Evolutionary conservation across 2,797 vertebrate genomes (phyloP).

Genomic region (Geotrypetes seraphini): DNA sequence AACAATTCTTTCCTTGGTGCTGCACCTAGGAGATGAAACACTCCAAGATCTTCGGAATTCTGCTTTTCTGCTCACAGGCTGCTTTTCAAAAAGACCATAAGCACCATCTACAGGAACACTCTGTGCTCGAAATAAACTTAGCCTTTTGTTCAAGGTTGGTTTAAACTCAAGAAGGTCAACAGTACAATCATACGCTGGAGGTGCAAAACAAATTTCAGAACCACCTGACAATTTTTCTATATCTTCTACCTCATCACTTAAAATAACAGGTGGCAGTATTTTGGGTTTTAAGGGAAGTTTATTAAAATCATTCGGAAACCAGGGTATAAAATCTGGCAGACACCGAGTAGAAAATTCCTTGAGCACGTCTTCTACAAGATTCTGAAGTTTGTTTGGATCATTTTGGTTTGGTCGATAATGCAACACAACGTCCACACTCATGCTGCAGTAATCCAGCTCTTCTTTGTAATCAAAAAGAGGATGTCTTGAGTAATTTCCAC

Average conservation of each 20-base stretch:
- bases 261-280: slow-evolving; percentile 62
- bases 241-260: slow-evolving; percentile 33
- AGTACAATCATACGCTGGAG: slow-evolving; percentile 41
- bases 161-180: slow-evolving; percentile 51
- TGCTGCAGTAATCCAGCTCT: slow-evolving; percentile 27
- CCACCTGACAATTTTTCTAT: slow-evolving; percentile 19
- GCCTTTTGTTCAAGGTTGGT: slow-evolving; percentile 14
- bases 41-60: slow-evolving; percentile 70
- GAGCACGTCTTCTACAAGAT: slow-evolving; percentile 61
- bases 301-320: slow-evolving; percentile 58
- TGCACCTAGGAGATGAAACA: slow-evolving; percentile 38
- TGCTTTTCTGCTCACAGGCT: slow-evolving; percentile 8
- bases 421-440: slow-evolving; percentile 73
- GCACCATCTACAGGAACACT: slow-evolving; percentile 1
- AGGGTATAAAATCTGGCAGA: slow-evolving; percentile 64
- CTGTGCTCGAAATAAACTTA: slow-evolving; percentile 6
- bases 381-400: slow-evolving; percentile 43
- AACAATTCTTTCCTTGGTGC: slow-evolving; percentile 25
- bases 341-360: slow-evolving; percentile 62
- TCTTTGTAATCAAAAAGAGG: slow-evolving; percentile 25
- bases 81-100: slow-evolving; percentile 15
- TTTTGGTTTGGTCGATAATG: slow-evolving; percentile 57
- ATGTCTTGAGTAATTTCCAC: slow-evolving; percentile 28
- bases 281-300: slow-evolving; percentile 70
- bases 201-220: slow-evolving; percentile 17